Evolutionary conservation across 1,140 invertebrate species (phyloP).

Genomic region (Zaprionus taronus): DNA sequence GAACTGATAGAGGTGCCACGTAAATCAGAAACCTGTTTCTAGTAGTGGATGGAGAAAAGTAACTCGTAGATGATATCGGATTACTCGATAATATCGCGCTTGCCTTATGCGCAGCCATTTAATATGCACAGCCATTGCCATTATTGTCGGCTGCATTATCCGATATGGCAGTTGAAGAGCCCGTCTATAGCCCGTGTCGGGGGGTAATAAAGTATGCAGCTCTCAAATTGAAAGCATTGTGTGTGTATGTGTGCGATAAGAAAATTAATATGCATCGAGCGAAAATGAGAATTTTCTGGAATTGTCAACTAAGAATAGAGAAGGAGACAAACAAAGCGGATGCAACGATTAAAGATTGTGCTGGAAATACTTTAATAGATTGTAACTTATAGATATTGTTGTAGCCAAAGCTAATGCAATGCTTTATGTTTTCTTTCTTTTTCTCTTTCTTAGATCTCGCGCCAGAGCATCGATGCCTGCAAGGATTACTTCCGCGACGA

Average conservation of each 20-base stretch:
- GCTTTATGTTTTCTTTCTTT: background rate
- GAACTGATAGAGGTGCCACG: background rate
- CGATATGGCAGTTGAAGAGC: slow-evolving; percentile 17
- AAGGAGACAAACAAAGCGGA: slow-evolving; percentile 9
- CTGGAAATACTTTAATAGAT: background rate
- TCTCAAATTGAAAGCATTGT: slow-evolving; percentile 21
- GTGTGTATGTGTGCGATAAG: slow-evolving; percentile 16
- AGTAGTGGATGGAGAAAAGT: too few species aligned
- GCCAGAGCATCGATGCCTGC: slow-evolving; percentile 99
- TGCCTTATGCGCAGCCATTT: slow-evolving; percentile 21
- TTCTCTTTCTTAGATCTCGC: slow-evolving; percentile 92
- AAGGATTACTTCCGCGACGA: slow-evolving; percentile 99
- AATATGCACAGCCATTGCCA: slow-evolving; percentile 32
- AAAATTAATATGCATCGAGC: slow-evolving; percentile 66
- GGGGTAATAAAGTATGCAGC: slow-evolving; percentile 32
- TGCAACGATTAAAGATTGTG: slow-evolving; percentile 1
- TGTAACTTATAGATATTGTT: background rate
- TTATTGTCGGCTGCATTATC: slow-evolving; percentile 20
- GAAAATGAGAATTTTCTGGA: slow-evolving; percentile 51
- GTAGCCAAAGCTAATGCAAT: background rate
- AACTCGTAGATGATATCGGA: background rate
- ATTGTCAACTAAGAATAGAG: slow-evolving; percentile 29
- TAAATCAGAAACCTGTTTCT: background rate
- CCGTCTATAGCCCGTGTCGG: slow-evolving; percentile 8
- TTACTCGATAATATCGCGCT: slow-evolving; percentile 11